These are phyloP conservation scores for Mythimna lalbum DNA, from an alignment of 2,888 invertebrate genomes.

Conservation along the genomic window DNA sequence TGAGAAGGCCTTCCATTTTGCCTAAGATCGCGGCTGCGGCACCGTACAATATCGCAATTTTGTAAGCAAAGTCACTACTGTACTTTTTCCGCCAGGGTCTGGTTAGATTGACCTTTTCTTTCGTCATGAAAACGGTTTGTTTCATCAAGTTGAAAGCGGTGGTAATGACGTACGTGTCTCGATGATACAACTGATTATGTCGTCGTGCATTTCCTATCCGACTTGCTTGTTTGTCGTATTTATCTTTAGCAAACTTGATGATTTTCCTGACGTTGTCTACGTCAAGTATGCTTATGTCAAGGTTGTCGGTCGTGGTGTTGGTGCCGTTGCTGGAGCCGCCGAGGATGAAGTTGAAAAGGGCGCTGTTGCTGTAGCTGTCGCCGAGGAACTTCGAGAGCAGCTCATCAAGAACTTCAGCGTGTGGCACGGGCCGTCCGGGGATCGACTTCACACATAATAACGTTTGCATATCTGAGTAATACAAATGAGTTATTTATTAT, in stretches of 20 bases:
- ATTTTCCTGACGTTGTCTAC: constrained; percentile 30
- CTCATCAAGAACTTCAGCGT: constrained; percentile 36
- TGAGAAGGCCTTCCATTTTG: constrained; percentile 67
- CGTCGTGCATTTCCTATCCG: background rate
- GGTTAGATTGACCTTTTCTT: constrained; percentile 64
- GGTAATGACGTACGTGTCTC: constrained; percentile 17
- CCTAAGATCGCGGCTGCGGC: constrained; percentile 61
- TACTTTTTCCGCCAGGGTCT: constrained; percentile 54
- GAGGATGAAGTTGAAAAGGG: constrained; percentile 33
- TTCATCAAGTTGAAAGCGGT: constrained; percentile 65
- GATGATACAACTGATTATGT: background rate
- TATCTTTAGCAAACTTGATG: constrained; percentile 27
- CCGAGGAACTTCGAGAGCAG: constrained; percentile 35
- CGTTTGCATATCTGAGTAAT: constrained; percentile 31
- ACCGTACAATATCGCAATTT: constrained; percentile 68
- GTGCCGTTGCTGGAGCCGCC: constrained; percentile 12
- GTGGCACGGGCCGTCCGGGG: constrained; percentile 32
- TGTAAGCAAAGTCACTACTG: constrained; percentile 37
- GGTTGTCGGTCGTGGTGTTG: constrained; percentile 12
- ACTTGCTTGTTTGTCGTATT: background rate
- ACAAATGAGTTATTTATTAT: background rate
- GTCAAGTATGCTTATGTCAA: constrained; percentile 44
- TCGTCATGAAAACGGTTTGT: constrained; percentile 69
- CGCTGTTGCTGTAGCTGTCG: constrained; percentile 27
- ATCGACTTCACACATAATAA: constrained; percentile 5